Evolutionary conservation across 2,797 vertebrate species (phyloP).

Genomic region (Liparis tanakae): DNA sequence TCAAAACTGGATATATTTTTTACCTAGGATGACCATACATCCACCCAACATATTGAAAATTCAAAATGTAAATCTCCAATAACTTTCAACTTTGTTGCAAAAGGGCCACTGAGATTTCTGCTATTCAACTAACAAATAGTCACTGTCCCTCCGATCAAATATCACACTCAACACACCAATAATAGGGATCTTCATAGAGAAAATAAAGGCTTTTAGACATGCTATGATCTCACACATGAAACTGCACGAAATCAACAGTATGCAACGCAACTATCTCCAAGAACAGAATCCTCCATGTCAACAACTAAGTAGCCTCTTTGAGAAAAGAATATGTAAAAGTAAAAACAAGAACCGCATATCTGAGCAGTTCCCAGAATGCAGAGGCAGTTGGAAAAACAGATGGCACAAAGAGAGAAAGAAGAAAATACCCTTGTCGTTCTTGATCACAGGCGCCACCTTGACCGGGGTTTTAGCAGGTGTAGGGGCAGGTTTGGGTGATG

Average conservation of each 20-base stretch:
- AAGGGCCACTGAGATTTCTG: background rate
- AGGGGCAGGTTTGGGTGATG: conserved; percentile 69
- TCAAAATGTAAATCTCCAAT: background rate
- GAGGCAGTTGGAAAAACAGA: conserved; percentile 45
- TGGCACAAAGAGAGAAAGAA: conserved; percentile 55
- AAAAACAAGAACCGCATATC: conserved; percentile 1
- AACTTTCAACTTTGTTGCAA: background rate
- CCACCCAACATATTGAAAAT: background rate
- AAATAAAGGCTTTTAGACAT: background rate
- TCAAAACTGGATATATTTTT: background rate
- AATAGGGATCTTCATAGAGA: background rate
- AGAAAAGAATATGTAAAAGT: background rate
- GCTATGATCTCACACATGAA: background rate
- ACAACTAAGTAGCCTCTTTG: background rate
- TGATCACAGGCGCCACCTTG: conserved; percentile 88
- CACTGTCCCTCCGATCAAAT: background rate
- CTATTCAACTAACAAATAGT: background rate
- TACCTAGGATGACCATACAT: background rate
- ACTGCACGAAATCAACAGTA: background rate
- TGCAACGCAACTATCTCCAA: background rate
- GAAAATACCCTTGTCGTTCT: conserved; percentile 96
- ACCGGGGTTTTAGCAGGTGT: conserved; percentile 75
- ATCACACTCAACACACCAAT: background rate
- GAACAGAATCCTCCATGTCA: background rate
- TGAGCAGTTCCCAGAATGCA: conserved; percentile 26